Percentiles rank a stretch among this genome's conserved stretches.
phyloP scores from a whole-genome alignment of 1,140 invertebrate genomes.

The Monochamus saltuarius region DNA sequence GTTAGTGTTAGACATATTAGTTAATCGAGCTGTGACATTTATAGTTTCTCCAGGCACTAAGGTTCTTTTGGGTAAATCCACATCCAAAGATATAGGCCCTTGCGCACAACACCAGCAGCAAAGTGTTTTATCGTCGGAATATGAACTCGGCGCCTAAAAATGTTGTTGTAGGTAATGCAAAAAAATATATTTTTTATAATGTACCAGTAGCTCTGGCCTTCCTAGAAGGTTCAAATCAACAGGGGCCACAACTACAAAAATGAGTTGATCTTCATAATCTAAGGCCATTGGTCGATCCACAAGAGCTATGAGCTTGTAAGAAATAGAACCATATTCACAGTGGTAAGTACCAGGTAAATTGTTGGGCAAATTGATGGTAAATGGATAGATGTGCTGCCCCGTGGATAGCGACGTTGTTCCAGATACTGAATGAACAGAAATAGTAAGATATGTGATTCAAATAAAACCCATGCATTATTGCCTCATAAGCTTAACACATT shows the following conservation, averaged over 20 bases:
- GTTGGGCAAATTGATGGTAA: constrained; percentile 28
- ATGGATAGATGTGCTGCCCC: constrained; percentile 38
- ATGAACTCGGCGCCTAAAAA: constrained; percentile 26
- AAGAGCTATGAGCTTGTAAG: constrained; percentile 31
- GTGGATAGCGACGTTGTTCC: constrained; percentile 20
- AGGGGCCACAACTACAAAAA: constrained; percentile 30
- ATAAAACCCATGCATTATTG: too few relatives aligned
- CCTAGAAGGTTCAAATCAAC: constrained; percentile 31
- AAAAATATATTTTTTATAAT: background rate
- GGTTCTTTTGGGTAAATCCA: constrained; percentile 28
- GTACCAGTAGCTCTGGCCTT: constrained; percentile 29
- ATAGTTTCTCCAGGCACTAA: constrained; percentile 29
- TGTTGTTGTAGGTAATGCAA: background rate
- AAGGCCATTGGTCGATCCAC: constrained; percentile 36
- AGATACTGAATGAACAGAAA: constrained; percentile 27
- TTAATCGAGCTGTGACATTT: constrained; percentile 25
- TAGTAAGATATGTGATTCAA: background rate
- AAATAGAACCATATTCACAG: constrained; percentile 29
- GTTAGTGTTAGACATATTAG: constrained; percentile 31
- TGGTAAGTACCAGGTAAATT: constrained; percentile 33
- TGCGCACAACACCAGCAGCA: constrained; percentile 35
- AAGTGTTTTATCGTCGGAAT: constrained; percentile 34
- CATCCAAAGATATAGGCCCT: constrained; percentile 29
- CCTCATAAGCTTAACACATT: too few relatives aligned
- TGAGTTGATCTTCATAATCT: constrained; percentile 34